phyloP scores from a whole-genome alignment of 2,888 invertebrate species.

The Conistra vaccinii region DNA sequence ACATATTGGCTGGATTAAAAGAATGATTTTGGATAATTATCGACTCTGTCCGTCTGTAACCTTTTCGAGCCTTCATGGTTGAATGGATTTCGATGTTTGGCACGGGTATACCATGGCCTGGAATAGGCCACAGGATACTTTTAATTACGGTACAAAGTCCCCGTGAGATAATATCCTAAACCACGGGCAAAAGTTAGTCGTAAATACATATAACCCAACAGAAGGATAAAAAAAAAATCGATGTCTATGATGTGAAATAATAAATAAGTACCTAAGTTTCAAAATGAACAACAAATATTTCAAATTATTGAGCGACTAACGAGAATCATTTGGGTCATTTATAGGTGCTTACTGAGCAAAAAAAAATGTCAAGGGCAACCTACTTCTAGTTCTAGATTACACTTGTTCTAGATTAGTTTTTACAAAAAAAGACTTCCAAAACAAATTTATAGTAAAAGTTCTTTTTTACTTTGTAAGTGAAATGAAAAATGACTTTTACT shows the following conservation, averaged over 20 bases:
- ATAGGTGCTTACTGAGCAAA: too few relatives aligned
- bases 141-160: background rate
- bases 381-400: background rate
- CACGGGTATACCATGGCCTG: background rate
- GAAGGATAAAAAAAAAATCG: too few relatives aligned
- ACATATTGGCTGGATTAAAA: slow-evolving; percentile 12
- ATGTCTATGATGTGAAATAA: background rate
- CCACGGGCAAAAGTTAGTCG: background rate
- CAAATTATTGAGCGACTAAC: background rate
- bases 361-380: background rate
- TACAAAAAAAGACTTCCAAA: too few relatives aligned
- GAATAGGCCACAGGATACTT: background rate
- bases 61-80: background rate
- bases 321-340: background rate
- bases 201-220: background rate
- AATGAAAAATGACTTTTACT: too few relatives aligned
- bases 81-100: background rate
- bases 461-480: too few relatives aligned
- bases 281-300: background rate
- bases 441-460: too few relatives aligned
- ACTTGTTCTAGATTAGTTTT: too few relatives aligned
- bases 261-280: background rate
- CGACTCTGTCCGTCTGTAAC: background rate
- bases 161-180: background rate
- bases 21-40: background rate